Conservation (phyloP, 2,888 invertebrate species). For the Uropetala carovei region DNA sequence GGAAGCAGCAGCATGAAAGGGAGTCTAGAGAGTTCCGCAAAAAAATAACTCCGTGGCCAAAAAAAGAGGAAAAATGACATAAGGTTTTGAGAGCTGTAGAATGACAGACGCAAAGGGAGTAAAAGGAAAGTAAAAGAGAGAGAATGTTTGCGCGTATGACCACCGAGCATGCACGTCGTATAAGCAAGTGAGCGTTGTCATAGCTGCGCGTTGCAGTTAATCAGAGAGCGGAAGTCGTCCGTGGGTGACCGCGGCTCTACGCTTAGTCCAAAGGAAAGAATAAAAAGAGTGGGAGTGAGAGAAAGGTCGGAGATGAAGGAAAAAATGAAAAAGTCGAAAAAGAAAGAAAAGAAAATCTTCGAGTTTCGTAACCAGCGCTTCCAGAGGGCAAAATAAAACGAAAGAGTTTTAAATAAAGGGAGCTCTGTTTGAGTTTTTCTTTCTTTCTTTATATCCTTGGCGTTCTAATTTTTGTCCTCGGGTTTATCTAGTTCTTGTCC, state of each 20-base stretch:
- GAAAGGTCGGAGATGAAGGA: background rate
- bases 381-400: background rate
- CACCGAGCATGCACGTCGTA: background rate
- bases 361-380: background rate
- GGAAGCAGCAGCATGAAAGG: background rate
- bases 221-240: conserved; percentile 13
- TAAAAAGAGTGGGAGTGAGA: background rate
- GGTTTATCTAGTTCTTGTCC: background rate
- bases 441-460: background rate
- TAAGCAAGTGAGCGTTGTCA: background rate
- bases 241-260: background rate
- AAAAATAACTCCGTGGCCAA: background rate
- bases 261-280: background rate
- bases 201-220: background rate
- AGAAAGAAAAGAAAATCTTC: background rate
- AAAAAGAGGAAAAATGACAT: background rate
- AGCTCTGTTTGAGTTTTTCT: background rate
- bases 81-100: background rate
- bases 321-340: background rate
- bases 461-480: background rate
- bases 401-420: background rate
- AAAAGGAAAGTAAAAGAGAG: background rate
- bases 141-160: background rate
- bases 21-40: too few species aligned
- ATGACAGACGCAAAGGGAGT: background rate